Evolutionary conservation across 2,888 invertebrate species (phyloP), one percentile per base, ranked within the genome.

Genomic region (Pedicia rivosa): DNA sequence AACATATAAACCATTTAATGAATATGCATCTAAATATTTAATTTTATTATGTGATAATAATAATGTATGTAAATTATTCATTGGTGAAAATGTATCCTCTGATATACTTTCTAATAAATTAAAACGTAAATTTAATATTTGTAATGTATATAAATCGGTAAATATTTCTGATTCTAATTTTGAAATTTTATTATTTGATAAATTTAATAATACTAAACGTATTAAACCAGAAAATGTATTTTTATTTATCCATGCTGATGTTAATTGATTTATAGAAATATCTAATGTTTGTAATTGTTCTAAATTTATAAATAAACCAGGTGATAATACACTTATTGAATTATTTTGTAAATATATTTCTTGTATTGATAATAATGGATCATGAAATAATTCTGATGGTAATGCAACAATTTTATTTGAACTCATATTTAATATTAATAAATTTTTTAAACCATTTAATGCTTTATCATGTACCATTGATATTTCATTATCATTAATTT

Each of bases 331-430:
- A 56, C 79, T 78, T 49, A 92, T 79, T 15, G 87, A 84, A 67
- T 91, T 91, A 63, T 90, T 90, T 61, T 87, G 84, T 55, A 90
- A 64, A 62, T 87, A 81, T 52, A 91, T 77, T 63, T 90, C 88
- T 63, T 81, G 83, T 49, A 91, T 77, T 42, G 78, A 74, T 44
- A 74, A 74, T 36, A 74, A 67, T 50, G 77, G 73, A 61, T 87
- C 86, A 55, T 71, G 70, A 54, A 92, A 88, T 45, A 92, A 64
- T 52, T 81, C 80, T 43, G 82, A 75, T 29, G 92, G 91, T 47
- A 94, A 67, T 36, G 84, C 81, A 26, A 81, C 81, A 44, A 94
- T 76, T 67, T 83, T 80, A 62, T 94, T 94, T 50, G 84, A 81
- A 22, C 90, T 86, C 38, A 94, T 64, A 63, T 92, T 88, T 43